Percentiles rank a stretch among this genome's conserved stretches.
phyloP scores from a whole-genome alignment of 2,113 vertebrate genomes.

The Lasiurus cinereus region DNA sequence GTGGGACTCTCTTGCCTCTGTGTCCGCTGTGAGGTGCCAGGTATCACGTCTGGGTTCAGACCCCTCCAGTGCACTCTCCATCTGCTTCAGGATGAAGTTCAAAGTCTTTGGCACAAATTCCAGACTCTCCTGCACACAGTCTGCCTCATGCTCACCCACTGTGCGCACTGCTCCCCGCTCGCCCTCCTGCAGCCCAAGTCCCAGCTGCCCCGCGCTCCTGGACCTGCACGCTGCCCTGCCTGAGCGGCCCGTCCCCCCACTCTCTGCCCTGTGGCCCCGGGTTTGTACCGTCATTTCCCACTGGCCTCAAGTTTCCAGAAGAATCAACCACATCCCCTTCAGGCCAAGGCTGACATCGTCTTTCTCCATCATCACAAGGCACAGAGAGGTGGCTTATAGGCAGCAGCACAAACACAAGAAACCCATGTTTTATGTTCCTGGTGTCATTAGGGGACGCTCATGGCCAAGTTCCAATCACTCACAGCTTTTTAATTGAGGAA shows the following conservation, averaged over 20 bases:
- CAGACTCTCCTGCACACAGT: rapidly evolving
- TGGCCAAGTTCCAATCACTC: too few species aligned
- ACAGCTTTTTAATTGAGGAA: too few species aligned
- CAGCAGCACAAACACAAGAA: neutral
- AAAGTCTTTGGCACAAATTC: neutral
- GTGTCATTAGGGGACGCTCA: too few species aligned
- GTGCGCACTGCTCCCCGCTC: rapidly evolving
- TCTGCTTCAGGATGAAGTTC: neutral
- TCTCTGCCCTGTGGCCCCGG: rapidly evolving
- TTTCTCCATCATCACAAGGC: neutral
- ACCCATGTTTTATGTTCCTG: too few species aligned
- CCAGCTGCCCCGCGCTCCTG: rapidly evolving
- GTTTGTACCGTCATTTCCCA: neutral
- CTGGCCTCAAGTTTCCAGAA: neutral
- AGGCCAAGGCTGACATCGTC: neutral
- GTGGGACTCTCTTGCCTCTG: rapidly evolving
- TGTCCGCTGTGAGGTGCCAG: neutral
- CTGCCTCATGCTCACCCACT: neutral
- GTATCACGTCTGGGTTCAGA: neutral
- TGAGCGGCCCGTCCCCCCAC: rapidly evolving
- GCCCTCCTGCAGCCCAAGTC: rapidly evolving
- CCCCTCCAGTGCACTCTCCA: neutral
- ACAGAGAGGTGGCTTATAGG: neutral
- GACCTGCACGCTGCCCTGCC: neutral
- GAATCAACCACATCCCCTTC: neutral